Evolutionary conservation across 2,113 vertebrate genomes (phyloP), one percentile per base, ranked within the genome.

Genomic region (Solea solea): DNA sequence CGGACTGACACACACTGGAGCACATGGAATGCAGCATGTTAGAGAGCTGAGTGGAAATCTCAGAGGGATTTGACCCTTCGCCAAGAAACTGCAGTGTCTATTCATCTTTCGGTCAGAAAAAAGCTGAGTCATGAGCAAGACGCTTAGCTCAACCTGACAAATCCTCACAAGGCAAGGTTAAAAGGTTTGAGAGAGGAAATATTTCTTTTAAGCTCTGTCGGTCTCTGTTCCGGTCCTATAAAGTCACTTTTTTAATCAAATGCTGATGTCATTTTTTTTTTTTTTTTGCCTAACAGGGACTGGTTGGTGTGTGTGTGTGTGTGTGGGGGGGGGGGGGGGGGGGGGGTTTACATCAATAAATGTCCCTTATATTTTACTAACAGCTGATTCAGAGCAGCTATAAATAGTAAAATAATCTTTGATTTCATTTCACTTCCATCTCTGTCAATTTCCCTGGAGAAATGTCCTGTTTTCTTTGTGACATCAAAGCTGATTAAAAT

Each of bases 21-120:
- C 85, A 82, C 84, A 80, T 73, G 81, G 81, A 76, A 75, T 27
- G 73, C 81, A 84, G 81, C 72, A 82, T 84, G 84, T 84, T 86
- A 74, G 72, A 69, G 76, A 81, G 83, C 76, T 76, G 83, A 88
- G 71, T 4, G 55, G 82, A 84, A 84, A 78, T 82, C 81, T 86
- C 87, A 0, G 12, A 76, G 73, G 77, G 78, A 85, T 82, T 83
- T 90, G 83, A 88, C 85, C 83, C 78, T 81, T 54, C 68, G 78
- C 81, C 76, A 87, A 77, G 54, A 87, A 83, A 78, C 68, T 45
- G 69, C 44, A 73, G 67, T 57, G 67, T 77, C 56, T 76, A 72
- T 65, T 71, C 58, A 28, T 76, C 60, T 64, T 64, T 78, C 53
- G 54, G 68, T 67, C 64, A 72, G 77, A 74, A 72, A 80, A 71